Conservation (phyloP, 2,888 invertebrate genomes). For the Xiphydria camelus region DNA sequence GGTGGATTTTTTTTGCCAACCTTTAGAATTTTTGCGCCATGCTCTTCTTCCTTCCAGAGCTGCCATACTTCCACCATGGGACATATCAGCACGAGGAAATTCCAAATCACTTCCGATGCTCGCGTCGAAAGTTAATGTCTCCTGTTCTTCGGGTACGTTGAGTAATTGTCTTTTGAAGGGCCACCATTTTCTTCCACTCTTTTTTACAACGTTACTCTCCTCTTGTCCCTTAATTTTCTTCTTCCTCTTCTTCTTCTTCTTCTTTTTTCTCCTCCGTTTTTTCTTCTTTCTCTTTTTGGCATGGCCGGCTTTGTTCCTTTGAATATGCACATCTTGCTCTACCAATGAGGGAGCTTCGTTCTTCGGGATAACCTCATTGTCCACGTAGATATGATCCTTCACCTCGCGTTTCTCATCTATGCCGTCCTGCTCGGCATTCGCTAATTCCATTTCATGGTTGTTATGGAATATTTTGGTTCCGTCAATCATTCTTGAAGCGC, state of each 20-base stretch:
- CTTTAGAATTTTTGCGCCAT: background rate
- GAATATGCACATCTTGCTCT: background rate
- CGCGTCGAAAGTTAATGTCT: too few species aligned
- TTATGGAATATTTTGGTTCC: too few species aligned
- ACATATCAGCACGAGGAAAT: too few species aligned
- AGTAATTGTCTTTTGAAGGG: conserved; percentile 29
- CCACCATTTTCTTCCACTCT: conserved; percentile 19
- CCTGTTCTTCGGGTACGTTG: conserved; percentile 7
- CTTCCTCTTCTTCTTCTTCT: conserved; percentile 16
- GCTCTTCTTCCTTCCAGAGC: background rate
- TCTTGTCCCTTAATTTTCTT: conserved; percentile 17
- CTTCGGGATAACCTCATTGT: background rate
- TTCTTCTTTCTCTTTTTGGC: conserved; percentile 6
- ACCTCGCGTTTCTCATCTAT: background rate
- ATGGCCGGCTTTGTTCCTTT: conserved; percentile 9
- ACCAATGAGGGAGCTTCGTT: background rate
- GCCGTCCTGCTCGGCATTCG: too few species aligned
- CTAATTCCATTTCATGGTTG: too few species aligned
- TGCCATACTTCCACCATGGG: too few species aligned
- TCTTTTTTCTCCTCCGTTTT: conserved; percentile 14
- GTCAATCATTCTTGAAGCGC: too few species aligned
- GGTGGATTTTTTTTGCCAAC: too few species aligned
- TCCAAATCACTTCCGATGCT: background rate
- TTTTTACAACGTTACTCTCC: conserved; percentile 6
- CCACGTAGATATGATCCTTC: background rate